Conservation (phyloP, 2,888 invertebrate genomes). For the Dorcus parallelipipedus region DNA sequence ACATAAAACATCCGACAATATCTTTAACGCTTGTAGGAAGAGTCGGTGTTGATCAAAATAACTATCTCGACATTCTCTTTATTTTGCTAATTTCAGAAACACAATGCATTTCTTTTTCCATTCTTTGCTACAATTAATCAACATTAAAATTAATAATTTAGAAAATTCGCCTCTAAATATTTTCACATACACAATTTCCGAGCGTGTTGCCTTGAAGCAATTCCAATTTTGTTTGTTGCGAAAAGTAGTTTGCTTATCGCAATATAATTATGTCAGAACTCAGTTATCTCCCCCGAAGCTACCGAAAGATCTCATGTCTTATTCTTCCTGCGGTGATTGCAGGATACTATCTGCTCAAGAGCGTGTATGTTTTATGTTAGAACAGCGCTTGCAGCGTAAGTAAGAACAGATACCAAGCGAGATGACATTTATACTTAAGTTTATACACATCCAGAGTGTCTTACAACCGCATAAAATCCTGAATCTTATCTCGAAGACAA, state of each 20-base stretch:
- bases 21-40: conserved; percentile 20
- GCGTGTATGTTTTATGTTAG: not conserved
- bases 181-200: not conserved
- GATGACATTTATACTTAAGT: conserved; percentile 2
- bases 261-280: conserved; percentile 7
- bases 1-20: conserved; percentile 19
- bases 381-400: not conserved
- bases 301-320: conserved; percentile 5
- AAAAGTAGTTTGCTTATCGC: conserved; percentile 3
- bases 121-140: too few relatives aligned
- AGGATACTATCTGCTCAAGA: conserved; percentile 6
- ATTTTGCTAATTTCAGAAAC: too few relatives aligned
- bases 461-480: not conserved
- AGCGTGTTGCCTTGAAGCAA: not conserved
- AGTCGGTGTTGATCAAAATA: conserved; percentile 10
- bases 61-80: not conserved
- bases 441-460: not conserved
- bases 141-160: too few relatives aligned
- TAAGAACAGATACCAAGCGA: not conserved
- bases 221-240: conserved; percentile 3
- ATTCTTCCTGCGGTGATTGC: conserved; percentile 9
- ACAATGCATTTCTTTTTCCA: too few relatives aligned
- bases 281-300: conserved; percentile 4
- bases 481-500: too few relatives aligned
- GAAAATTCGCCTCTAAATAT: not conserved